Percentiles rank a stretch among this genome's conserved stretches.
Evolutionary conservation across 2,797 vertebrate genomes (phyloP).

Genomic region (Eleutherodactylus coqui): DNA sequence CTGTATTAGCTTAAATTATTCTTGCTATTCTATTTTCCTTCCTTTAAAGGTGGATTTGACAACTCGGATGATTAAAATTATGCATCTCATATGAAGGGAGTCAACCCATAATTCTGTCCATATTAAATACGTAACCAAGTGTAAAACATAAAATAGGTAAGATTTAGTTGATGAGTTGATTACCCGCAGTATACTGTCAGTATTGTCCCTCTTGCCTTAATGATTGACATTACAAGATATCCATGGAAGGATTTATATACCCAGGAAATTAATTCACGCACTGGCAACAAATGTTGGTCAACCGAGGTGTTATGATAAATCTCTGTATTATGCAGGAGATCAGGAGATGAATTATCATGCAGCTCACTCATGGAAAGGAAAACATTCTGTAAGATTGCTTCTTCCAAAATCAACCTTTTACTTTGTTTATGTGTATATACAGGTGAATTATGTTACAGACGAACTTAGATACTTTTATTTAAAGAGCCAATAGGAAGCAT

Average conservation of each 20-base stretch:
- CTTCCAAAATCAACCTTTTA: too few relatives aligned
- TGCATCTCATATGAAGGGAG: neutral
- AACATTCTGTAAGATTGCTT: neutral
- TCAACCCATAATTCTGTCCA: neutral
- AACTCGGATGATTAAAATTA: too few relatives aligned
- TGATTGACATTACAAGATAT: neutral
- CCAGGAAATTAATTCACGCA: constrained; percentile 5
- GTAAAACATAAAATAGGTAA: neutral
- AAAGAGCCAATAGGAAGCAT: neutral
- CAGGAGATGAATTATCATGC: neutral
- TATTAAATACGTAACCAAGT: neutral
- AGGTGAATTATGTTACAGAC: neutral
- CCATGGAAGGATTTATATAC: neutral
- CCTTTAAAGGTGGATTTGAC: neutral
- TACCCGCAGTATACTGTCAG: neutral
- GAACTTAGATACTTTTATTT: too few relatives aligned
- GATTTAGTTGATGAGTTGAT: neutral
- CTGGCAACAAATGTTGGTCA: neutral
- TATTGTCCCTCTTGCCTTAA: neutral
- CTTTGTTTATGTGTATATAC: neutral
- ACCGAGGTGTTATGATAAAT: constrained; percentile 6
- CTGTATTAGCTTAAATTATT: too few relatives aligned
- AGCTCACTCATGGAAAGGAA: neutral
- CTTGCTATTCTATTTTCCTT: too few relatives aligned
- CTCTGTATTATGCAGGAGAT: neutral